A percentile compares a stretch with the other conserved stretches of the same genome.
Conservation (phyloP, 2,888 invertebrate genomes). For the Macrophya alboannulata region DNA sequence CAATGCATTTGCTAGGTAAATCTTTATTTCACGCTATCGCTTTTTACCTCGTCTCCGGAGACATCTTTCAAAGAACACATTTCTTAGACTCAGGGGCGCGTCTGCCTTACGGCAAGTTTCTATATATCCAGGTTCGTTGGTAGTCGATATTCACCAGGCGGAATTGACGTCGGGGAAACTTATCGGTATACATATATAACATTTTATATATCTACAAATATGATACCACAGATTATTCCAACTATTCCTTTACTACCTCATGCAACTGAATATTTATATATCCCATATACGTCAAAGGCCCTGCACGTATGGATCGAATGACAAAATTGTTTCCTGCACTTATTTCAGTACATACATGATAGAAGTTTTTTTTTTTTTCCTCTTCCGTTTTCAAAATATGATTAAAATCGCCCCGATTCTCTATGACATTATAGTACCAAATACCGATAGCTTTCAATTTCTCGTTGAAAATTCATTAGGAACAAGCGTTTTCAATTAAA, state of each 20-base stretch:
- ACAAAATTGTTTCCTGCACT: not conserved
- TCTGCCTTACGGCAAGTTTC: slow-evolving; percentile 37
- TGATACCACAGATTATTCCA: slow-evolving; percentile 34
- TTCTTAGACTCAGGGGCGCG: slow-evolving; percentile 59
- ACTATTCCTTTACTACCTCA: not conserved
- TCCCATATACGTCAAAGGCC: slow-evolving; percentile 1
- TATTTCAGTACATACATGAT: not conserved
- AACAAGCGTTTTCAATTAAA: slow-evolving; percentile 39
- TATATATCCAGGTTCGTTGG: slow-evolving; percentile 25
- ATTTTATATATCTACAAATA: slow-evolving; percentile 18
- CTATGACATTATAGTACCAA: not conserved
- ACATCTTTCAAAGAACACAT: slow-evolving; percentile 53
- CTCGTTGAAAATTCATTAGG: slow-evolving; percentile 24
- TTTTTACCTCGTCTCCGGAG: slow-evolving; percentile 45
- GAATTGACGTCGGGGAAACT: slow-evolving; percentile 11
- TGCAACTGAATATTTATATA: slow-evolving; percentile 7
- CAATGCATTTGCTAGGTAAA: slow-evolving; percentile 45
- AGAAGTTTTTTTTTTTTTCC: not conserved
- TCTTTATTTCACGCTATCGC: slow-evolving; percentile 43
- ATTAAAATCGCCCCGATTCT: not conserved
- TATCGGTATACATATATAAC: slow-evolving; percentile 33
- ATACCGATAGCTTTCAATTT: slow-evolving; percentile 20
- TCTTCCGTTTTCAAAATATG: not conserved
- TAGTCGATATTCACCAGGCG: slow-evolving; percentile 38
- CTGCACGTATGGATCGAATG: not conserved